Evolutionary conservation across 2,888 invertebrate genomes (phyloP).

Genomic region (Drosophila formosana): DNA sequence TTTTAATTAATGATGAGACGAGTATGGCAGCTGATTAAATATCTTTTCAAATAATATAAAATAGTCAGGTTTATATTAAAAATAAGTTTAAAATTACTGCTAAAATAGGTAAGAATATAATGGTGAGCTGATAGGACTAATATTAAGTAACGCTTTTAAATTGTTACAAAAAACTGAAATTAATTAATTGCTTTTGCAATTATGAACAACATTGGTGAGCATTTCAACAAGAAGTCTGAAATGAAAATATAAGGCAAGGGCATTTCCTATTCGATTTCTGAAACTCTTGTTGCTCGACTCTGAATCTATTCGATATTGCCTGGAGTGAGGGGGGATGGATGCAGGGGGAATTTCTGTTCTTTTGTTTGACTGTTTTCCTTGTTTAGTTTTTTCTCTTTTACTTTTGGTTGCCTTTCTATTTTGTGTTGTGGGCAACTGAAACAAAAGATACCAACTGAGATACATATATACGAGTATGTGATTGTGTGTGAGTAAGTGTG

Average conservation of each 20-base stretch:
- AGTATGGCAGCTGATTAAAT: too few species aligned
- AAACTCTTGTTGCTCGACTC: not conserved
- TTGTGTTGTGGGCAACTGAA: conserved; percentile 29
- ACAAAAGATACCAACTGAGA: conserved; percentile 26
- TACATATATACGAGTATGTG: conserved; percentile 26
- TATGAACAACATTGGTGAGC: too few species aligned
- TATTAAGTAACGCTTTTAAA: too few species aligned
- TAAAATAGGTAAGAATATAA: too few species aligned
- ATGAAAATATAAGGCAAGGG: conserved; percentile 12
- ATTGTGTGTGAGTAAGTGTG: conserved; percentile 9
- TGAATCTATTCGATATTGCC: not conserved
- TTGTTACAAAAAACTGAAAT: too few species aligned
- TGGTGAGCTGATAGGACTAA: too few species aligned
- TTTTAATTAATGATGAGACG: too few species aligned
- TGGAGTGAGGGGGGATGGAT: conserved; percentile 1
- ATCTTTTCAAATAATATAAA: too few species aligned
- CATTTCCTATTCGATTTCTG: conserved; percentile 21
- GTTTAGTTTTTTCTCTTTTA: conserved; percentile 2
- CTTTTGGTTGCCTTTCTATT: conserved; percentile 11
- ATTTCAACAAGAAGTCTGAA: not conserved
- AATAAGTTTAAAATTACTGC: too few species aligned
- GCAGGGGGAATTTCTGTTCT: not conserved
- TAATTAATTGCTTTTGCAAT: too few species aligned
- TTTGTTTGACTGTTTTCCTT: conserved; percentile 29
- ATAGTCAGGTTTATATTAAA: too few species aligned